Evolutionary conservation across 1,140 invertebrate species (phyloP), one percentile per base, ranked within the genome.

Genomic region (Trichonephila inaurata): DNA sequence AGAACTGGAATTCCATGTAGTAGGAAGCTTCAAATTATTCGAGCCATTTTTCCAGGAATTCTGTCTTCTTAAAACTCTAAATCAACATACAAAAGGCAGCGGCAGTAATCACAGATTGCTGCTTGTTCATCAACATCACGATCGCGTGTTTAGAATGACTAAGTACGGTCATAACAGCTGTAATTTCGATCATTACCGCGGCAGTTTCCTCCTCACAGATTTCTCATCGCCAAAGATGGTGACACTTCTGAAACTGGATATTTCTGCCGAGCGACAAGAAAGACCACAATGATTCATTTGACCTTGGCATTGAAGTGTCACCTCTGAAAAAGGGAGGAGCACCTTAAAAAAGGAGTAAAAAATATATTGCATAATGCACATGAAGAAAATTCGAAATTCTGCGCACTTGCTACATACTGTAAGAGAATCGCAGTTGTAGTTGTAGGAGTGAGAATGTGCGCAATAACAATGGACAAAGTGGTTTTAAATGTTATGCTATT

Each of bases 271-370:
- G 33, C 14, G 10, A 58, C 18, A 7, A 16, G 33, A 21, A 16
- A 88, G 86, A 62, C 86, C 86, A 61, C 86, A 88, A 18, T 88
- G 86, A 88, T 88, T 88, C 86, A 88, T 58, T 88, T 88, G 33
- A 88, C 86, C 86, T 88, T 88, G 86, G 60, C 33, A 66, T 66
- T 85, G 83, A 85, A 85, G 40, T 88, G 86, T 88, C 86, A 88
- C 86, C 86, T 60, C 24, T 88, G 86, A 66, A 8, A 33, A 33
- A n/a, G n/a, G 14, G 28, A 10, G 33, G 60, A 66, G 44, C 62
- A 88, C 60, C 28, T 61, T 61, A 40, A n/a, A 87, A n/a, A 61
- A 33, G n/a, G 85, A 44, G 28, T 82, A 33, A 40, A 24, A 69
- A 24, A 77, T 61, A n/a, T 51, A 24, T 85, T 85, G 82, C 82